phyloP scores from a whole-genome alignment of 2,113 vertebrate species.

The Anarhynchus alexandrinus region DNA sequence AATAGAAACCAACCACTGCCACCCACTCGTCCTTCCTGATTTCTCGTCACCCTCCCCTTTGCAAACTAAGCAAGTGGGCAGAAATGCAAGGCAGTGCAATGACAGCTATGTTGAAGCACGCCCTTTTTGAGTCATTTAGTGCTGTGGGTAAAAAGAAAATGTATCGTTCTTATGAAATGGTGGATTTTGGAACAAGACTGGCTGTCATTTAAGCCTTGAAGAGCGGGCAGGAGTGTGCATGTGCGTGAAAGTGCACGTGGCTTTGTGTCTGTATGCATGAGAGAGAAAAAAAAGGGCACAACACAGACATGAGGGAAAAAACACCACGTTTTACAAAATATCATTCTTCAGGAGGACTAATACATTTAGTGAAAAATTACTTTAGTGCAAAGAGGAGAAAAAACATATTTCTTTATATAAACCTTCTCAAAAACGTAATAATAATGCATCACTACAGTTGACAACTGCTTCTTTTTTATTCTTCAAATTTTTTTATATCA shows the following conservation, averaged over 20 bases:
- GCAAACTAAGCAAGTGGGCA: background rate
- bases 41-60: background rate
- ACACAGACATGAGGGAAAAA: background rate
- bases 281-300: background rate
- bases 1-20: slow-evolving; percentile 19
- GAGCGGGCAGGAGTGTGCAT: background rate
- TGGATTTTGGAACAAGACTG: background rate
- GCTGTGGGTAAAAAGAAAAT: background rate
- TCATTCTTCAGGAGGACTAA: background rate
- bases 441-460: background rate
- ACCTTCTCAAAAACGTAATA: background rate
- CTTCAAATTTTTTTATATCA: background rate
- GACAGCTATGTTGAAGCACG: background rate
- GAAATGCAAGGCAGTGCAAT: background rate
- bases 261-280: background rate
- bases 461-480: background rate
- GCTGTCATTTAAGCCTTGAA: background rate
- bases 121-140: background rate
- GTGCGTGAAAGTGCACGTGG: background rate
- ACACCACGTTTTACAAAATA: background rate
- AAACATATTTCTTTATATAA: background rate
- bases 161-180: background rate
- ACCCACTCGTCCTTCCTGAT: background rate
- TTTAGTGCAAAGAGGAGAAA: background rate
- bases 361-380: background rate